phyloP scores from a whole-genome alignment of 2,113 vertebrate species.

The Ammodramus savannarum region DNA sequence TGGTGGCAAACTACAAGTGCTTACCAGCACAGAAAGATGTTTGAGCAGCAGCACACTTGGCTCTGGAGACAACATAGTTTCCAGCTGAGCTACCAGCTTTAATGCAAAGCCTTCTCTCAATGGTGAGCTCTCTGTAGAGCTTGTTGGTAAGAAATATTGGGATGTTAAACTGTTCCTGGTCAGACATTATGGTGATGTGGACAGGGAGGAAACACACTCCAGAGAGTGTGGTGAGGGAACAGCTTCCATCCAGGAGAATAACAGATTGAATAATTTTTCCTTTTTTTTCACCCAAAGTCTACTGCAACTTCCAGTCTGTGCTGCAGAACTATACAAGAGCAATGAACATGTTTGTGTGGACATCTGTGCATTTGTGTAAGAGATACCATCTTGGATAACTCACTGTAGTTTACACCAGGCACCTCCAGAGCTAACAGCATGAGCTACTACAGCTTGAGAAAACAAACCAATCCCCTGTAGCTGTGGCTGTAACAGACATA shows the following conservation, averaged over 20 bases:
- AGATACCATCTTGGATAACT: conserved; percentile 46
- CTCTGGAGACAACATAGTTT: conserved; percentile 7
- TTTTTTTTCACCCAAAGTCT: not conserved
- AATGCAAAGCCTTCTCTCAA: not conserved
- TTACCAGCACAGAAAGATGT: not conserved
- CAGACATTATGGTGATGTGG: not conserved
- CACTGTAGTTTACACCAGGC: conserved; percentile 20
- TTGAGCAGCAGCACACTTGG: not conserved
- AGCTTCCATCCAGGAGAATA: not conserved
- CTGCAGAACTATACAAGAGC: not conserved
- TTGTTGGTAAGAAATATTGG: not conserved
- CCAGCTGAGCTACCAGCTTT: conserved; percentile 10
- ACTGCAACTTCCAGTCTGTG: not conserved
- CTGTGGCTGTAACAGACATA: conserved; percentile 43
- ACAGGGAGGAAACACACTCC: not conserved
- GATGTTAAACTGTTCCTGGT: not conserved
- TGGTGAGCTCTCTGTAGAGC: not conserved
- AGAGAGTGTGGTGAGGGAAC: not conserved
- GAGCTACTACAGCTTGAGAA: conserved; percentile 46
- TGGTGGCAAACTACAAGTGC: conserved; percentile 17
- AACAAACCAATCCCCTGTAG: conserved; percentile 59
- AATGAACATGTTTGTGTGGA: not conserved
- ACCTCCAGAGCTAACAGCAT: conserved; percentile 56
- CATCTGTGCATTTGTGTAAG: not conserved
- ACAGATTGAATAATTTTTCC: not conserved